These are phyloP conservation scores for Yponomeuta plumbellus DNA, from an alignment of 2,888 invertebrate species.

Conservation along the genomic window DNA sequence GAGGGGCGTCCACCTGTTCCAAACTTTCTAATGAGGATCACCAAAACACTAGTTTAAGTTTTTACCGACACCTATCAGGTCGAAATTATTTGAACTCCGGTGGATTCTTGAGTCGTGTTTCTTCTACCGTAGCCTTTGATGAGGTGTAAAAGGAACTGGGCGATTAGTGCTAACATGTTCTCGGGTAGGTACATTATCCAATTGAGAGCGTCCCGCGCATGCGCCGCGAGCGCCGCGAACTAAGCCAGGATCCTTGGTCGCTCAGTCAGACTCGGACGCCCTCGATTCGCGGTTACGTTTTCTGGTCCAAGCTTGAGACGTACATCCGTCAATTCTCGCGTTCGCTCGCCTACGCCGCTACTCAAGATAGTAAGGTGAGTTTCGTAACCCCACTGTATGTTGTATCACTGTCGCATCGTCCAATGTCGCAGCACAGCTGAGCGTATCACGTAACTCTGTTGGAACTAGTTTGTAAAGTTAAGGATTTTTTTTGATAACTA, in stretches of 20 bases:
- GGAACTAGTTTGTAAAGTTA: slow-evolving; percentile 8
- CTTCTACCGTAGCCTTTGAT: background rate
- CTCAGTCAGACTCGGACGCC: background rate
- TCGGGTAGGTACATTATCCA: background rate
- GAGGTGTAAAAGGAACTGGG: background rate
- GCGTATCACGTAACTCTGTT: slow-evolving; percentile 11
- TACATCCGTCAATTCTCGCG: background rate
- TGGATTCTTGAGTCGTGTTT: background rate
- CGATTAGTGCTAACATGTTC: background rate
- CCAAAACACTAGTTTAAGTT: no score
- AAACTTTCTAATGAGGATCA: no score
- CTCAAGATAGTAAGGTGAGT: background rate
- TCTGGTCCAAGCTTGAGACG: background rate
- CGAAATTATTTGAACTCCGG: no score
- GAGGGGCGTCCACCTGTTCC: no score
- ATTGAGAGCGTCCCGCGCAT: slow-evolving; percentile 1
- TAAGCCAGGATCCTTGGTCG: background rate
- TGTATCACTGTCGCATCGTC: background rate
- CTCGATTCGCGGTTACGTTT: background rate
- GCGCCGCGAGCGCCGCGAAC: background rate
- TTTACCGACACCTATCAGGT: no score
- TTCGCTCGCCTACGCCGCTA: background rate
- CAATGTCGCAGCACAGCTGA: slow-evolving; percentile 7
- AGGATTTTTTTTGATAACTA: background rate
- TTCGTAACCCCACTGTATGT: background rate